Percentiles rank a stretch among this genome's conserved stretches.
Evolutionary conservation across 2,113 vertebrate genomes (phyloP).

Genomic region (Climacteris rufus): DNA sequence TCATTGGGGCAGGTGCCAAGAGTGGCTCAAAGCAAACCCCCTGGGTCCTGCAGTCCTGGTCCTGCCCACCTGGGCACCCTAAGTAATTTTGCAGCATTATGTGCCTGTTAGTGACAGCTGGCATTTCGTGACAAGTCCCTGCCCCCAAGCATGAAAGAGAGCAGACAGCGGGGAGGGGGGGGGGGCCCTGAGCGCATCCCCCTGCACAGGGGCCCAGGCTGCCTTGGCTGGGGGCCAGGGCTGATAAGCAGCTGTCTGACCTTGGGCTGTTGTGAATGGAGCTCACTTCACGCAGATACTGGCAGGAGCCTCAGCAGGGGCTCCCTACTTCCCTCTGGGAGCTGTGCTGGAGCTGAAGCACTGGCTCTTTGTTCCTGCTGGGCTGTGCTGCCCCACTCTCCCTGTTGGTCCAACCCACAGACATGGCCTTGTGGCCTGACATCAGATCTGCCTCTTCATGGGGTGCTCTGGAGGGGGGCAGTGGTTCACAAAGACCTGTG

Average conservation of each 20-base stretch:
- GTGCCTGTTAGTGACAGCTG: neutral
- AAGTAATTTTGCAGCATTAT: fast-evolving
- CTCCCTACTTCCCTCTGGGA: neutral
- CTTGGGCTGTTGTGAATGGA: neutral
- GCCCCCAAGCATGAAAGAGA: neutral
- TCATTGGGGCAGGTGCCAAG: neutral
- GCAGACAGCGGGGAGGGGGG: neutral
- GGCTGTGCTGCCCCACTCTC: neutral
- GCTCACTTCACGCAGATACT: neutral
- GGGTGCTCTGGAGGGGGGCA: neutral
- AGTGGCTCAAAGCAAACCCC: neutral
- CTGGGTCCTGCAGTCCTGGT: fast-evolving
- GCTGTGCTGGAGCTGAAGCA: neutral
- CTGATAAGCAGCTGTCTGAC: conserved; percentile 36
- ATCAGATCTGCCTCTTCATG: neutral
- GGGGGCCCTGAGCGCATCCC: neutral
- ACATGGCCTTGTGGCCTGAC: neutral
- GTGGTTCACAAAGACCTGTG: neutral
- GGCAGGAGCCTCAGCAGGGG: neutral
- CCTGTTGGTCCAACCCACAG: neutral
- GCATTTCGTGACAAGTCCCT: neutral
- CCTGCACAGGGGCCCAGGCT: neutral
- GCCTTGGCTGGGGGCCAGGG: neutral
- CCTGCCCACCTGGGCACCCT: neutral
- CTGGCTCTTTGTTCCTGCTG: neutral